These are phyloP conservation scores for Athalia circularis DNA, from an alignment of 2,888 invertebrate species.

Conservation along the genomic window DNA sequence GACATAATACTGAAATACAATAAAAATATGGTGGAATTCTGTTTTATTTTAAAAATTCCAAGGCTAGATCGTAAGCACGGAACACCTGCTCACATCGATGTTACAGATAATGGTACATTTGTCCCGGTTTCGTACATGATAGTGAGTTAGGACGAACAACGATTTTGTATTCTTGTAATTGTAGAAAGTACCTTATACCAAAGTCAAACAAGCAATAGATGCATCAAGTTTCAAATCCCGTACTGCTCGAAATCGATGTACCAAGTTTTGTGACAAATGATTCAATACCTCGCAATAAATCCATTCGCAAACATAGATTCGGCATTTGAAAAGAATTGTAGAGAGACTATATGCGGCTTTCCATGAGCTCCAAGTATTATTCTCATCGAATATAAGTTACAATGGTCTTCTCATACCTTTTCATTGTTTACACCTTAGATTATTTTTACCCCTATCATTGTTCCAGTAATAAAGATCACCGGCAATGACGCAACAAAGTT, in stretches of 20 bases:
- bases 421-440: too few relatives aligned
- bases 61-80: constrained; percentile 7
- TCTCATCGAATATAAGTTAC: too few relatives aligned
- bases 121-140: too few relatives aligned
- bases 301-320: constrained; percentile 15
- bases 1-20: constrained; percentile 55
- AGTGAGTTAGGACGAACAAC: background rate
- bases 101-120: background rate
- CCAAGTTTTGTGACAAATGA: constrained; percentile 28
- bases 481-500: too few relatives aligned
- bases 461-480: too few relatives aligned
- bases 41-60: constrained; percentile 41
- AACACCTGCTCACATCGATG: constrained; percentile 18
- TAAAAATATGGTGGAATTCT: constrained; percentile 46
- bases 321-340: background rate
- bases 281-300: constrained; percentile 29
- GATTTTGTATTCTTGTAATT: constrained; percentile 33
- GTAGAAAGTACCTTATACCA: constrained; percentile 34
- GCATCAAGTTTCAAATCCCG: background rate
- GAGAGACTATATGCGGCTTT: background rate
- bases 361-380: too few relatives aligned
- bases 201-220: constrained; percentile 3
- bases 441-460: too few relatives aligned
- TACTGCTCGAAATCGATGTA: constrained; percentile 23
- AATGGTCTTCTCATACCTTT: too few relatives aligned